These are phyloP conservation scores for Andrena trimmerana DNA, from an alignment of 2,888 invertebrate species.

Conservation along the genomic window DNA sequence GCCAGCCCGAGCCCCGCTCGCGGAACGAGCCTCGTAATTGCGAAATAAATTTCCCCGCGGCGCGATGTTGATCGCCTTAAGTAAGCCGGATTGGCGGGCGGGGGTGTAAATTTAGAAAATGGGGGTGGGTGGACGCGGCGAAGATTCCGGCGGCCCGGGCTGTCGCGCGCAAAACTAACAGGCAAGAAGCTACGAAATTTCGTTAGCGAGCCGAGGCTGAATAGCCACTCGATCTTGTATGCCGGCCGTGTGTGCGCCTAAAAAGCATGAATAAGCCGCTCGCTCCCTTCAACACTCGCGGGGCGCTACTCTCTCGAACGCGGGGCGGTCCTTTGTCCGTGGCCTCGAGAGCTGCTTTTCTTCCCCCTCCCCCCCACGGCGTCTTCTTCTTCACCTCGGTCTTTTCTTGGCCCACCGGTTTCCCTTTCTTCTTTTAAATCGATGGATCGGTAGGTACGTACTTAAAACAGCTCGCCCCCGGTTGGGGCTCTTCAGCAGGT, in stretches of 20 bases:
- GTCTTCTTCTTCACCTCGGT: neutral
- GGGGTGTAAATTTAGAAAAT: slow-evolving; percentile 36
- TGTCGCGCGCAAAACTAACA: slow-evolving; percentile 16
- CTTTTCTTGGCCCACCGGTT: neutral
- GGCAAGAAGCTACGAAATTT: slow-evolving; percentile 54
- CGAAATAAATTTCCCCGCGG: neutral
- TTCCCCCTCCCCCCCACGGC: neutral
- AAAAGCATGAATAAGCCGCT: slow-evolving; percentile 44
- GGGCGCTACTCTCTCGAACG: slow-evolving; percentile 18
- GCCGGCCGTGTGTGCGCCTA: slow-evolving; percentile 25
- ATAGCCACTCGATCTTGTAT: slow-evolving; percentile 53
- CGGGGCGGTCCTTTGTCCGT: slow-evolving; percentile 41
- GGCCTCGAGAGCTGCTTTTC: slow-evolving; percentile 17
- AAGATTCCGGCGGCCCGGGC: slow-evolving; percentile 17
- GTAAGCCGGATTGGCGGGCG: neutral
- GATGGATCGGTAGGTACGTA: slow-evolving; percentile 16
- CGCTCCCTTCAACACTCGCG: slow-evolving; percentile 8
- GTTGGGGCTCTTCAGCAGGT: no score
- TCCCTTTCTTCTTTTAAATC: slow-evolving; percentile 20
- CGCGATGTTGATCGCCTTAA: slow-evolving; percentile 9
- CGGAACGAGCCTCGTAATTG: neutral
- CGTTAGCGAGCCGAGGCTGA: slow-evolving; percentile 37
- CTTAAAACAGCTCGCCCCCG: no score
- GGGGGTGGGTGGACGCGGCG: no score
- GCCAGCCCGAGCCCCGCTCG: neutral